These are phyloP conservation scores for Pinna nobilis DNA, from an alignment of 1,140 invertebrate genomes.

Conservation along the genomic window DNA sequence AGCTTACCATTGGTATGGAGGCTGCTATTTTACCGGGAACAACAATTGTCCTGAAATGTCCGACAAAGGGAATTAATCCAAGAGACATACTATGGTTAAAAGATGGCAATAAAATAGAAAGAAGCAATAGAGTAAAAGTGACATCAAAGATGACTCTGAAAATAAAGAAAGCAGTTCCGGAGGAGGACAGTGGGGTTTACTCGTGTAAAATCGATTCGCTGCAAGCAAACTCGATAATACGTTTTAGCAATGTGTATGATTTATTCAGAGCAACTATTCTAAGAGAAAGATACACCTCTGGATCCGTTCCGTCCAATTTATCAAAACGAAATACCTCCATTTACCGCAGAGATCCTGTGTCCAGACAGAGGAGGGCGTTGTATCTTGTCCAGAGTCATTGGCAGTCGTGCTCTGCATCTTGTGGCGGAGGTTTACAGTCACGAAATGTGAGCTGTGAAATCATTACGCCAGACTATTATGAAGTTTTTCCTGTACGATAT, in stretches of 20 bases:
- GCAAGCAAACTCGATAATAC: slow-evolving; percentile 41
- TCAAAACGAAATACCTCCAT: slow-evolving; percentile 18
- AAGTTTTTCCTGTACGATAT: slow-evolving; percentile 48
- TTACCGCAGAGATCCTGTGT: slow-evolving; percentile 52
- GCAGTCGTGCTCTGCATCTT: slow-evolving; percentile 53
- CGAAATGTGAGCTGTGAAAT: slow-evolving; percentile 62
- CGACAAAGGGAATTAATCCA: slow-evolving; percentile 49
- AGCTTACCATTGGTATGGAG: slow-evolving; percentile 51
- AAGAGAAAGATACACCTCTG: slow-evolving; percentile 53
- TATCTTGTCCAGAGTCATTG: slow-evolving; percentile 54
- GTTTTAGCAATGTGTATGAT: slow-evolving; percentile 50
- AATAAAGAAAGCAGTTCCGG: slow-evolving; percentile 48
- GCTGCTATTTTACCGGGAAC: slow-evolving; percentile 59
- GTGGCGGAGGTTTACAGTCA: slow-evolving; percentile 48
- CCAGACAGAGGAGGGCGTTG: slow-evolving; percentile 43
- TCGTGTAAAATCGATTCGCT: slow-evolving; percentile 51
- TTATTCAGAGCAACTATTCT: slow-evolving; percentile 51
- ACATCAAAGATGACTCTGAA: slow-evolving; percentile 46
- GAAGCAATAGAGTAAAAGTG: slow-evolving; percentile 34
- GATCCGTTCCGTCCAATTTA: slow-evolving; percentile 36
- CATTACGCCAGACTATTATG: slow-evolving; percentile 61
- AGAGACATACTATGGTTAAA: slow-evolving; percentile 52
- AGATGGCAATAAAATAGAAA: slow-evolving; percentile 40
- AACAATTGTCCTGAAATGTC: slow-evolving; percentile 52
- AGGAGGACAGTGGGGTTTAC: slow-evolving; percentile 54